Base-by-base conservation (phyloP, 2,797 vertebrate genomes). In the Tenualosa ilisha region DNA sequence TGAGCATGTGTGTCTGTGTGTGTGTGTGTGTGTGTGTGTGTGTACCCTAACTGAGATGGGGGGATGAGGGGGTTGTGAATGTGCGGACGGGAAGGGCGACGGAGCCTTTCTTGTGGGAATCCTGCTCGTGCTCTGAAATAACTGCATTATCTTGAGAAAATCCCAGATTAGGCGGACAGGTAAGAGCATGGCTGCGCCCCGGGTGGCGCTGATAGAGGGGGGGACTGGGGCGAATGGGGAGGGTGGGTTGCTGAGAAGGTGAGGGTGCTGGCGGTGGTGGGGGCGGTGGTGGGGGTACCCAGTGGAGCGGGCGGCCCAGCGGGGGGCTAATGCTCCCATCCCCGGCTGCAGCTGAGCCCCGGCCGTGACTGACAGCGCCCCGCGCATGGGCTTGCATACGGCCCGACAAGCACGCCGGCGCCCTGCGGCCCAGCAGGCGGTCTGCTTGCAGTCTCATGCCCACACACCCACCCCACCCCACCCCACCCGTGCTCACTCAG, bases 251-350 rank as follows among this genome's bases (percentile, higher is more conserved):
- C 63, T 68, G 63, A 31, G 63, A 24, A 68, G n/a, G 63, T 68
- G 63, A 40, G 68, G 68, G 68, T 40, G 68, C 17, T 95, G 96
- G 93, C 85, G 86, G 87, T 88, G 89, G 92, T 93, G 93, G 93
- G 95, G 96, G 93, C 85, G 86, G 87, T 88, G 89, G 92, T 93
- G 93, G 93, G 95, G 89, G 89, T 88, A 84, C 94, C 95, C 93
- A 93, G 92, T 94, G 94, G 93, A 95, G 95, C 95, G 96, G 95
- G 94, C 91, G 95, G 94, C 97, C 94, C 97, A 96, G 97, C 95
- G 90, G 97, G 98, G 96, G 97, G 96, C 95, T 98, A 98, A 98
- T 98, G 96, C 97, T 96, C 96, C 96, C 97, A 95, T 97, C 96
- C 95, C 93, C 95, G 93, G 94, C 95, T 96, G 96, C 97, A 98